Percentiles rank a stretch among this genome's conserved stretches.
Conservation (phyloP, 2,888 invertebrate genomes). For the Plagiodera versicolora region DNA sequence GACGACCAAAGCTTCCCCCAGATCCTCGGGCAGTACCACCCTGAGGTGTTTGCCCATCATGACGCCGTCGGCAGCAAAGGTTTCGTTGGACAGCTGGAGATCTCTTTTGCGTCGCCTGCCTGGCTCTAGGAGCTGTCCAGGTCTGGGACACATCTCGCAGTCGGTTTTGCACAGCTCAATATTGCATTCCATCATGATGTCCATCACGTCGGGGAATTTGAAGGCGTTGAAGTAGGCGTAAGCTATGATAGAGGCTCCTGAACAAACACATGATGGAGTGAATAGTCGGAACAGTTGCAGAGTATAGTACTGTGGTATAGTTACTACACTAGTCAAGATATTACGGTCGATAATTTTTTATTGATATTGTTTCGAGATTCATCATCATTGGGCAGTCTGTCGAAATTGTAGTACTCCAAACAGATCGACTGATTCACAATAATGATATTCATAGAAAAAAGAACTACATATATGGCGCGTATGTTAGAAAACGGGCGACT, state of each 20-base stretch:
- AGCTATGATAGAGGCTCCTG: conserved; percentile 70
- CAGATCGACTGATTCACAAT: too few species aligned
- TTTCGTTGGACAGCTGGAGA: conserved; percentile 57
- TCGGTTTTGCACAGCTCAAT: conserved; percentile 80
- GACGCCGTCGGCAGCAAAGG: conserved; percentile 62
- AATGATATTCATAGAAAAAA: too few species aligned
- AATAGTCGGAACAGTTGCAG: too few species aligned
- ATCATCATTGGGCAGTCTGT: too few species aligned
- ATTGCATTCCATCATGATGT: conserved; percentile 78
- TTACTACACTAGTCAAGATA: too few species aligned
- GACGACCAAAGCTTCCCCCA: conserved; percentile 49
- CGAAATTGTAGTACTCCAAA: too few species aligned
- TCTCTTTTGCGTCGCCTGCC: conserved; percentile 54
- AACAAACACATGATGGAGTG: too few species aligned
- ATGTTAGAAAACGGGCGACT: too few species aligned
- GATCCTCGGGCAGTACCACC: conserved; percentile 71
- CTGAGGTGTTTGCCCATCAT: conserved; percentile 67
- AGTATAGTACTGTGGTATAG: too few species aligned
- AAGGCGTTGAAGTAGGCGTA: conserved; percentile 80
- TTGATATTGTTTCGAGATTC: too few species aligned
- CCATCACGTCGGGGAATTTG: conserved; percentile 85
- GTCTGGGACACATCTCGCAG: conserved; percentile 72
- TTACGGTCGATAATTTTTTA: too few species aligned
- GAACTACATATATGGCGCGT: too few species aligned
- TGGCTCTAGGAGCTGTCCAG: conserved; percentile 63